phyloP scores from a whole-genome alignment of 2,113 vertebrate genomes.

The Apistogramma diplotaenia region DNA sequence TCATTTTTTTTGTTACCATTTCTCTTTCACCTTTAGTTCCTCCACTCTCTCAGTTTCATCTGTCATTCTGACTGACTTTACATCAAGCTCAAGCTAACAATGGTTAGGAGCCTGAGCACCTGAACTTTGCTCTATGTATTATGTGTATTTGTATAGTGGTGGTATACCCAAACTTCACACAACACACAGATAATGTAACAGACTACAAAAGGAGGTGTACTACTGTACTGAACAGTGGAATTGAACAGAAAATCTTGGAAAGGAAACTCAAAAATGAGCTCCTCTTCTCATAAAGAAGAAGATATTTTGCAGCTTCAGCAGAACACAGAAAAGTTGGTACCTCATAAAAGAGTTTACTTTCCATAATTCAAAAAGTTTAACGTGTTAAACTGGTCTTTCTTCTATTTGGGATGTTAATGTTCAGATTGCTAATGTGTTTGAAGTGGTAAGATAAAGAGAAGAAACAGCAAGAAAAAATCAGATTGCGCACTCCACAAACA shows the following conservation, averaged over 20 bases:
- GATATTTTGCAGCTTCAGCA: background rate
- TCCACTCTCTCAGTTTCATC: background rate
- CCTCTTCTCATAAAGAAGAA: background rate
- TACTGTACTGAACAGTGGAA: background rate
- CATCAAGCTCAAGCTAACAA: background rate
- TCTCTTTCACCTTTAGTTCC: constrained; percentile 36
- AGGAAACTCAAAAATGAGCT: background rate
- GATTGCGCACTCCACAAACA: background rate
- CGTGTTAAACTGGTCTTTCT: background rate
- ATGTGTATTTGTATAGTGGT: background rate
- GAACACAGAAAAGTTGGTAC: background rate
- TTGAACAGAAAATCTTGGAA: background rate
- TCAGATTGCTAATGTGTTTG: background rate
- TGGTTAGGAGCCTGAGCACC: background rate
- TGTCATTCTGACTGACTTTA: background rate
- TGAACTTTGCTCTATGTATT: background rate
- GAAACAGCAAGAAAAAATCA: background rate
- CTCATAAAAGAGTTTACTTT: background rate
- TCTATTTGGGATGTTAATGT: background rate
- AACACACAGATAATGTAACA: background rate
- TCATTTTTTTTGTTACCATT: constrained; percentile 5
- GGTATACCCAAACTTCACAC: background rate
- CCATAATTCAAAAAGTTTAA: background rate
- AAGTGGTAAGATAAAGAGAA: background rate
- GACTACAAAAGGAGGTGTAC: background rate